phyloP scores from a whole-genome alignment of 2,797 vertebrate species.

The Gymnoscopelus braueri region DNA sequence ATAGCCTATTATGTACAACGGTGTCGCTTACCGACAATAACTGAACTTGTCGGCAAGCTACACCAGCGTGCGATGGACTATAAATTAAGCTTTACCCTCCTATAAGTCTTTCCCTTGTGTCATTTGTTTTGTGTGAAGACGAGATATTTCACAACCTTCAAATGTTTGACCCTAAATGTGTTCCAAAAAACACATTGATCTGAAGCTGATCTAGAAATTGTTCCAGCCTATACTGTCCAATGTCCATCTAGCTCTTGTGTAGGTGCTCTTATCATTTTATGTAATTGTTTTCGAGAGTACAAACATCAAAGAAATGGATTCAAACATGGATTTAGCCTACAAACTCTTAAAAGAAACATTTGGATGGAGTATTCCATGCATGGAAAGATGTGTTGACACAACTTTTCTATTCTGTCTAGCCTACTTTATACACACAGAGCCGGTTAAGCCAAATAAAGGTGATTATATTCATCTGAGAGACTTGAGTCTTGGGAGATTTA shows the following conservation, averaged over 20 bases:
- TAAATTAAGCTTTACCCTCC: constrained; percentile 21
- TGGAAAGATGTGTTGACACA: constrained; percentile 8
- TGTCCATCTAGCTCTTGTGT: constrained; percentile 32
- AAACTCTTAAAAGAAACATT: constrained; percentile 10
- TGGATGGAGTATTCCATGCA: background rate
- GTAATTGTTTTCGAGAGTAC: constrained; percentile 76
- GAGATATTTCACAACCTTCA: constrained; percentile 29
- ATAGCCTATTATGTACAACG: background rate
- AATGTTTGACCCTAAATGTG: constrained; percentile 26
- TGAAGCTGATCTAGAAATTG: constrained; percentile 35
- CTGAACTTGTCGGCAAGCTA: too few relatives aligned
- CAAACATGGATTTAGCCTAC: constrained; percentile 5
- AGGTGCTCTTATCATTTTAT: constrained; percentile 63
- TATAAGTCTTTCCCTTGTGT: constrained; percentile 47
- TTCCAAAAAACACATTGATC: constrained; percentile 27
- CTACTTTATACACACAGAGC: constrained; percentile 19
- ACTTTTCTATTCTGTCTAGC: constrained; percentile 1
- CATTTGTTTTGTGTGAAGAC: constrained; percentile 60
- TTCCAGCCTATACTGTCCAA: constrained; percentile 41
- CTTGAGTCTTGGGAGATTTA: constrained; percentile 37
- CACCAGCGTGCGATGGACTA: too few relatives aligned
- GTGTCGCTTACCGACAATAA: too few relatives aligned
- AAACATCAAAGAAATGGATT: constrained; percentile 66
- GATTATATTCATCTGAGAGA: constrained; percentile 41
- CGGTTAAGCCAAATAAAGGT: constrained; percentile 20